Percentiles rank a stretch among this genome's conserved stretches.
These are phyloP conservation scores for Cyphotilapia sp. DNA, from an alignment of 2,113 vertebrate species.

Conservation along the genomic window DNA sequence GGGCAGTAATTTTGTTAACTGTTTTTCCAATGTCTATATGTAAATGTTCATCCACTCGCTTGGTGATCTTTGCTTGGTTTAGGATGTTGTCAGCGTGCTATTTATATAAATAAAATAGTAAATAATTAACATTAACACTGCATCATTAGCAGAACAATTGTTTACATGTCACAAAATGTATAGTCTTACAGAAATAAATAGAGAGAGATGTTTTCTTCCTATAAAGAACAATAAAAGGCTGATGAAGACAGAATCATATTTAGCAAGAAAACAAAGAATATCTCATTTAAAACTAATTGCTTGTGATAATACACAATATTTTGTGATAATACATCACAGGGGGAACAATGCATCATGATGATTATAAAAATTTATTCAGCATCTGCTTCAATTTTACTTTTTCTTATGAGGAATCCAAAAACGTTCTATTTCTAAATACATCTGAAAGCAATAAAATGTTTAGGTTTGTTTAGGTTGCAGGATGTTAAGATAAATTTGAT, in stretches of 20 bases:
- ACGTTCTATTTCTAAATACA: not conserved
- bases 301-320: not conserved
- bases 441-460: not conserved
- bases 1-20: not conserved
- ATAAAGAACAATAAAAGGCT: not conserved
- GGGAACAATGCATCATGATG: not conserved
- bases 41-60: not conserved
- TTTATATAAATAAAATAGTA: slow-evolving; percentile 10
- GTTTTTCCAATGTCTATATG: not conserved
- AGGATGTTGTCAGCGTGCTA: slow-evolving; percentile 3
- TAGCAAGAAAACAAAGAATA: not conserved
- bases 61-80: not conserved
- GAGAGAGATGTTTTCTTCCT: not conserved
- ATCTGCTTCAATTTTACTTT: not conserved
- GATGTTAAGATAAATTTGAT: not conserved
- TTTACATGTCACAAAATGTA: slow-evolving; percentile 1
- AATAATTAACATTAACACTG: slow-evolving; percentile 11
- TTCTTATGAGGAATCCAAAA: not conserved
- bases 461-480: not conserved
- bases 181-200: slow-evolving; percentile 4
- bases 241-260: not conserved
- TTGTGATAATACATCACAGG: not conserved
- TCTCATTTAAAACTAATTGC: not conserved
- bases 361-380: not conserved
- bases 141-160: slow-evolving; percentile 26